Evolutionary conservation across 2,888 invertebrate genomes (phyloP), one percentile per base, ranked within the genome.

Genomic region (Toxonevra muliebris): DNA sequence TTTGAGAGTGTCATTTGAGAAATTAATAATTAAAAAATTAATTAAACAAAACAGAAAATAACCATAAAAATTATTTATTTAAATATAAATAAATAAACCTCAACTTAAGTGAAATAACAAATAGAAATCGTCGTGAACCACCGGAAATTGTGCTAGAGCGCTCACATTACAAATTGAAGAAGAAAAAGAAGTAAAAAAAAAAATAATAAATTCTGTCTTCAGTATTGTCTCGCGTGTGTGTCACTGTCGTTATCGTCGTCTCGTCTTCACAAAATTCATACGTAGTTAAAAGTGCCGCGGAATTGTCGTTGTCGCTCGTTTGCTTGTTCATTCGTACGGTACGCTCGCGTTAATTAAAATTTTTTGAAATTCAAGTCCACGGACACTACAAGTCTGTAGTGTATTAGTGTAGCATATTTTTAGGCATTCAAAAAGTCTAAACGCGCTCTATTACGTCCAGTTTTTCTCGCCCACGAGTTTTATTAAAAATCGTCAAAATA

Each of bases 401-500:
- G n/a, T n/a, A n/a, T n/a, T n/a, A n/a, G n/a, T 10, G 15, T n/a
- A 48, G 48, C 48, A 48, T 48, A 48, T n/a, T 48, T 48, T 48
- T 41, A 41, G 15, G 57, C 53, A 57, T 50, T 54, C 54, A 20
- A 19, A 42, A 60, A 13, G 48, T 45, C 60, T 30, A 45, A 55
- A 54, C 57, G 57, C 54, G n/a, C 30, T 40, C 60, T 58, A 58
- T 50, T 67, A 62, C 48, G 42, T 2, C 50, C 19, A 62, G 65
- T 60, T 68, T 54, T 41, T 62, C 40, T 62, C 67, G 57, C 66
- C 58, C 66, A 55, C 66, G 55, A 52, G 66, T 58, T 61, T 57
- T 42, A 59, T 57, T 65, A 73, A 71, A 75, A 77, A 70, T 66
- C 80, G 77, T 71, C 81, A 81, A 81, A 77, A 81, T 81, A 80